Percentiles rank a stretch among this genome's conserved stretches.
Evolutionary conservation across 2,888 invertebrate genomes (phyloP).

Genomic region (Hirtodrosophila confusa): DNA sequence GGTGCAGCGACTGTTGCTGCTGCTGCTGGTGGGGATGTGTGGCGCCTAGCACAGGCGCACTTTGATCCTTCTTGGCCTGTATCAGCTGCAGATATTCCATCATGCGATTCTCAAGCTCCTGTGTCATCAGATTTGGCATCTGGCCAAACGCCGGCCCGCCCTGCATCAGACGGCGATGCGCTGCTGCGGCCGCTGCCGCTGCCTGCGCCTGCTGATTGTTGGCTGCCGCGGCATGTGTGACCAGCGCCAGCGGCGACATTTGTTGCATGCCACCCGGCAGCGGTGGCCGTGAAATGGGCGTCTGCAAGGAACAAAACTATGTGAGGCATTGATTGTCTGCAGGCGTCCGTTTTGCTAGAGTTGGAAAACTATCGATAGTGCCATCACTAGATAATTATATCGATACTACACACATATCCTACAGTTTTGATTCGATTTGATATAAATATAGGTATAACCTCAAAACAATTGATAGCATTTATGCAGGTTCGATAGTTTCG

Average conservation of each 20-base stretch:
- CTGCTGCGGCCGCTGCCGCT: constrained; percentile 85
- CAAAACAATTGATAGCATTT: no score
- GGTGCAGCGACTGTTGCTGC: constrained; percentile 52
- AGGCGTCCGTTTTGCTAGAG: not conserved
- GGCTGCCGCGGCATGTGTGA: constrained; percentile 85
- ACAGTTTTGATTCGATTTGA: no score
- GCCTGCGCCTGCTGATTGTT: constrained; percentile 85
- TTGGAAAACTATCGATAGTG: not conserved
- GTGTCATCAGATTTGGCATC: constrained; percentile 87
- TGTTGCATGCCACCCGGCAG: constrained; percentile 87
- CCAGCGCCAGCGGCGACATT: constrained; percentile 91
- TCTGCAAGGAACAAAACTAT: constrained; percentile 49
- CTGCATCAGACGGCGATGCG: constrained; percentile 83
- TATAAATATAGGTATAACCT: no score
- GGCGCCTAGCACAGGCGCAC: constrained; percentile 42
- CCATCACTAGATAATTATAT: no score
- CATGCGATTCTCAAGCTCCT: constrained; percentile 91
- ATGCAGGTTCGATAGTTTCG: no score
- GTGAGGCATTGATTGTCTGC: no score
- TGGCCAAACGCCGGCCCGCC: constrained; percentile 85
- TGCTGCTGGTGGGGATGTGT: constrained; percentile 59
- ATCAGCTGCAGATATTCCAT: constrained; percentile 92
- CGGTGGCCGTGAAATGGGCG: constrained; percentile 85
- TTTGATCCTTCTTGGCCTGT: constrained; percentile 84
- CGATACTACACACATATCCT: no score